Conservation (phyloP, 2,888 invertebrate species). For the Pyrgus malvae region DNA sequence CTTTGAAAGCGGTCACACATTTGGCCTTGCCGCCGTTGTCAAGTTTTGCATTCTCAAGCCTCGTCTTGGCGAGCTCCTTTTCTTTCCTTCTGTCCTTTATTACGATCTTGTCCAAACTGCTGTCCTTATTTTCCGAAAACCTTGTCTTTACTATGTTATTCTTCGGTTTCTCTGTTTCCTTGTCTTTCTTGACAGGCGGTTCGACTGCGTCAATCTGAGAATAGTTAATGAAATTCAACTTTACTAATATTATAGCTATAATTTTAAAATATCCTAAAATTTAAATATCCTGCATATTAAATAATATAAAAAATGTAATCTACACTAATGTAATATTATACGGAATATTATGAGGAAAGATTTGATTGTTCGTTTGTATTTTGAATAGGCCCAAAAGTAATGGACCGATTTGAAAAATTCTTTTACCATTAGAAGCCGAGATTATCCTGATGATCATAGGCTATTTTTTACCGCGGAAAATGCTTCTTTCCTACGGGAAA, state of each 20-base stretch:
- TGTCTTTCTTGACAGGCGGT: conserved; percentile 45
- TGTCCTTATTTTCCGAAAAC: conserved; percentile 30
- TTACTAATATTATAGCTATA: background rate
- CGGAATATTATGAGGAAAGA: too few species aligned
- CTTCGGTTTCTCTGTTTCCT: conserved; percentile 31
- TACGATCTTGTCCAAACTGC: conserved; percentile 32
- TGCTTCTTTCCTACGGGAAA: too few species aligned
- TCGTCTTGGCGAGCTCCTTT: conserved; percentile 36
- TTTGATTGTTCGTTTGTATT: too few species aligned
- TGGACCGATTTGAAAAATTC: too few species aligned
- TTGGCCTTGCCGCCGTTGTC: conserved; percentile 43
- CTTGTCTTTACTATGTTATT: conserved; percentile 32
- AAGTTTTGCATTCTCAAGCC: conserved; percentile 45
- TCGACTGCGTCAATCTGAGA: conserved; percentile 58
- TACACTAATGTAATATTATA: too few species aligned
- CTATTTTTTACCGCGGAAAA: too few species aligned
- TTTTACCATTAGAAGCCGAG: too few species aligned
- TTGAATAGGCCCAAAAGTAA: too few species aligned
- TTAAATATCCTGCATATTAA: background rate
- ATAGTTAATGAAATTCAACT: background rate
- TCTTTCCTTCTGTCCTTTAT: conserved; percentile 29
- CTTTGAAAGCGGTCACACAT: conserved; percentile 64
- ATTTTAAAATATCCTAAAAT: background rate
- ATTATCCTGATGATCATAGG: too few species aligned
- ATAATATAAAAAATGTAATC: too few species aligned